phyloP scores from a whole-genome alignment of 2,113 vertebrate genomes.

The Etia nguti region DNA sequence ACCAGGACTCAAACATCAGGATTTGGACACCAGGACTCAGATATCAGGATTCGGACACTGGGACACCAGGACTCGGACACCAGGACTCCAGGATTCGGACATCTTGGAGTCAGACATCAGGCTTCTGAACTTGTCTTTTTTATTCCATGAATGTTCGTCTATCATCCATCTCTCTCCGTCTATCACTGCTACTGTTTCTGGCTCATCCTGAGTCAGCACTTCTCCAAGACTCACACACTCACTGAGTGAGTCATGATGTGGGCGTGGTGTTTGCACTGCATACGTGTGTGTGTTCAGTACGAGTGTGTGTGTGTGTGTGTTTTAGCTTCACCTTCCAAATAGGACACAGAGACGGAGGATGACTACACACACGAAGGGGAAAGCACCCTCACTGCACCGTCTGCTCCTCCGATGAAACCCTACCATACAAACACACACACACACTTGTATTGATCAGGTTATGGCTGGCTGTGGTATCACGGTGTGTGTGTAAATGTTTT shows the following conservation, averaged over 20 bases:
- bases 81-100: no score
- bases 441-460: neutral
- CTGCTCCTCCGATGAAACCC: slow-evolving; percentile 3
- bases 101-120: neutral
- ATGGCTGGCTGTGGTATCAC: neutral
- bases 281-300: neutral
- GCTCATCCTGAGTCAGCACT: neutral
- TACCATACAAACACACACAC: neutral
- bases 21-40: neutral
- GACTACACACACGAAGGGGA: slow-evolving; percentile 3
- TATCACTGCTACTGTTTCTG: neutral
- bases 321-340: neutral
- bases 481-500: neutral
- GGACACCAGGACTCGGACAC: neutral
- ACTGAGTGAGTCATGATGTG: neutral
- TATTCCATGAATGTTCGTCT: neutral
- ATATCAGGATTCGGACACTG: neutral
- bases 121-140: neutral
- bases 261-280: neutral
- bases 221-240: neutral
- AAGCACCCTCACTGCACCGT: slow-evolving; percentile 10
- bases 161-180: neutral
- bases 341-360: slow-evolving; percentile 19
- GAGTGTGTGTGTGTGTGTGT: neutral
- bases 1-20: neutral